These are phyloP conservation scores for fruit fly (Drosophila melanogaster) DNA, from an alignment of 1,140 invertebrate genomes.

Conservation along the genomic window DNA sequence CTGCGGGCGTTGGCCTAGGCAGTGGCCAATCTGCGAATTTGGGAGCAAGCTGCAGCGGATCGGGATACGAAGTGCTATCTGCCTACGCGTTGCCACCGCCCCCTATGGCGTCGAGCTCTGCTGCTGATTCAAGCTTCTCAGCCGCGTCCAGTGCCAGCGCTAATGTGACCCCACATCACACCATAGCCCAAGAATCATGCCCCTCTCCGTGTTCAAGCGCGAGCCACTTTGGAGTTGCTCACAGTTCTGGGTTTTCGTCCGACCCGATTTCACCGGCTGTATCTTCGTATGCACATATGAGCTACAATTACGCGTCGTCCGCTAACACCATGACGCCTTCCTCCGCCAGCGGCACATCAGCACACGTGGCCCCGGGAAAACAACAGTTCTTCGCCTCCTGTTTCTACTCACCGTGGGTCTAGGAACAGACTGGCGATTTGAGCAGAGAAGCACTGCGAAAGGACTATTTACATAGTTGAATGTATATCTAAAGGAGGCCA, in stretches of 20 bases:
- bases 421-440: constrained; percentile 5
- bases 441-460: not conserved
- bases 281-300: constrained; percentile 67
- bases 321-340: constrained; percentile 41
- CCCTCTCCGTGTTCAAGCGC: constrained; percentile 46
- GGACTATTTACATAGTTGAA: constrained; percentile 12
- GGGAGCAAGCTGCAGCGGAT: constrained; percentile 23
- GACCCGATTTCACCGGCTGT: constrained; percentile 51
- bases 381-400: constrained; percentile 82
- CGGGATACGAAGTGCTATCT: constrained; percentile 58
- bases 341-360: constrained; percentile 11
- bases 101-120: constrained; percentile 23
- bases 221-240: constrained; percentile 37
- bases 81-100: constrained; percentile 60
- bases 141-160: constrained; percentile 18
- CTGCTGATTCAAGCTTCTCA: constrained; percentile 16
- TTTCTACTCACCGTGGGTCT: constrained; percentile 82
- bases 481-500: constrained; percentile 8
- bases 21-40: constrained; percentile 22
- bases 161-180: constrained; percentile 27
- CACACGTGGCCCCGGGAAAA: constrained; percentile 62
- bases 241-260: constrained; percentile 34
- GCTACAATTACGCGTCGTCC: constrained; percentile 68
- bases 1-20: constrained; percentile 1
- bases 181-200: constrained; percentile 33